These are phyloP conservation scores for Cepaea nemoralis DNA, from an alignment of 1,140 invertebrate genomes.

Conservation along the genomic window DNA sequence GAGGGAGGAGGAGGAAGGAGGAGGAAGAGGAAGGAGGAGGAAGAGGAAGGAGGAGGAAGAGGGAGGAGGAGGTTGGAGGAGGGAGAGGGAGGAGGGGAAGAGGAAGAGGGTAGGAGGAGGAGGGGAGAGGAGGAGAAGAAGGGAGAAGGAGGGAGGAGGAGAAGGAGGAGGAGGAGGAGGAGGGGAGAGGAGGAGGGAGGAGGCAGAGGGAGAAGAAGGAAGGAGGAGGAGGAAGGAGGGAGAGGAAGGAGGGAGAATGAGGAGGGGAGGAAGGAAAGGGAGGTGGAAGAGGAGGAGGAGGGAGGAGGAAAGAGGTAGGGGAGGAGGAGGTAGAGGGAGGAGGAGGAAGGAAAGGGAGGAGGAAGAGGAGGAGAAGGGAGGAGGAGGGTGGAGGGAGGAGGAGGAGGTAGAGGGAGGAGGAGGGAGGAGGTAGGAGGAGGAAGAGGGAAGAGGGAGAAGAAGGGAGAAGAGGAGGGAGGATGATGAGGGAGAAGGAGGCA, in stretches of 20 bases:
- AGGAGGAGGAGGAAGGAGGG: background rate
- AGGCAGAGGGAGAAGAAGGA: no score
- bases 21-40: background rate
- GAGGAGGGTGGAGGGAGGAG: no score
- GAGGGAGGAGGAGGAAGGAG: background rate
- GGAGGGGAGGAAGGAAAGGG: no score
- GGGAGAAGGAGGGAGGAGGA: background rate
- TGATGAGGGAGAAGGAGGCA: background rate
- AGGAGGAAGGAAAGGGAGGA: no score
- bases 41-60: background rate
- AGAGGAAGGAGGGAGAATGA: constrained; percentile 11
- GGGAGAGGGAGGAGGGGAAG: no score
- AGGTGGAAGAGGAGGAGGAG: background rate
- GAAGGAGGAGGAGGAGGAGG: background rate
- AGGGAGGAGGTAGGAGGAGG: no score
- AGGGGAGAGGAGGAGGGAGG: background rate
- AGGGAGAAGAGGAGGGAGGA: background rate
- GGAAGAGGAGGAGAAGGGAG: no score
- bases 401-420: no score
- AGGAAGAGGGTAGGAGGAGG: no score
- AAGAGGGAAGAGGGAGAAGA: no score
- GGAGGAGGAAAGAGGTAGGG: no score
- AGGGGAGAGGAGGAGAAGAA: background rate
- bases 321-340: background rate
- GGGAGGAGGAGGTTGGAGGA: no score